Base-by-base conservation (phyloP, 2,113 vertebrate species). In the Drymodes brunneopygia region DNA sequence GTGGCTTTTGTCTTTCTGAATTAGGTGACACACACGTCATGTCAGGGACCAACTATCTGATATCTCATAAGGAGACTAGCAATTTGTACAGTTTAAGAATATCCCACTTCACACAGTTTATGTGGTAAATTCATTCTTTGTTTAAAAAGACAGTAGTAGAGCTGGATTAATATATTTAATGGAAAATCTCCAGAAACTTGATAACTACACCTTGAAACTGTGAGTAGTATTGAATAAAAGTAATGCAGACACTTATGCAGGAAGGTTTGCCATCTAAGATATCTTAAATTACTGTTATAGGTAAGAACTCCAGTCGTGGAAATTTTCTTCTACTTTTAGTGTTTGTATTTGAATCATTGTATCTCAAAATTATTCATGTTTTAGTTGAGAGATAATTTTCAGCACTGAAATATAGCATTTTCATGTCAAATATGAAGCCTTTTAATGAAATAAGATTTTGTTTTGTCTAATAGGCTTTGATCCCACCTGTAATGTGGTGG, bases 241-340 rank as follows among this genome's bases (percentile, higher is more conserved):
- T 84, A 97, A 97, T 50, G 89, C 92, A 35, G 98, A 96, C 4
- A 96, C 69, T 33, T 98, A 97, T 25, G 98, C 98, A 50, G 98
- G 97, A 90, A 97, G 58, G 60, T 28, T 98, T 99, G 51, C 98
- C 98, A 28, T 98, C 94, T 74, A 98, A 97, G 97, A 86, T 74
- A 38, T 98, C 98, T 69, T 91, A 96, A 42, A 99, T 99, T 97
- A 97, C 97, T 92, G 95, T 99, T 93, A 97, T 95, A 97, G 98
- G 98, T 99, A 96, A 97, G 97, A 95, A 84, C 65, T 94, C 7
- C n/a, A 42, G 29, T 48, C 14, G 11, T 21, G 12, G 90, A 57
- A 97, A 97, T 79, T 82, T 87, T 72, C 17, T 91, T 77, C n/a
- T 81, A 10, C 10, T 58, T 67, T 57, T 57, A 42, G 4, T 88